Evolutionary conservation across 2,888 invertebrate genomes (phyloP), one percentile per base, ranked within the genome.

Genomic region (Lucinisca nassula): DNA sequence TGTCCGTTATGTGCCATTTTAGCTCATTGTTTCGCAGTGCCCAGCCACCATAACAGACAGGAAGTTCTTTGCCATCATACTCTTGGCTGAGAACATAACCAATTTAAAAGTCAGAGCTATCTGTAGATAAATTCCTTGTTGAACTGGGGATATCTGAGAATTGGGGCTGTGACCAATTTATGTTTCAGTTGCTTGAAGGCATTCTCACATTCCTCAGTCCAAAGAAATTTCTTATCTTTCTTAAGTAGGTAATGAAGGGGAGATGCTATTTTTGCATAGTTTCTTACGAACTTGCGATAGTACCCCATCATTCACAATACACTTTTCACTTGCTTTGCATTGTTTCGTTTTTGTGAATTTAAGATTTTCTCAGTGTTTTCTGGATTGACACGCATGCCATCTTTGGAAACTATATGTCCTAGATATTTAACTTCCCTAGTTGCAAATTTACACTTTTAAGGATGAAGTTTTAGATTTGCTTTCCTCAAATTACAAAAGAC

Each of bases 41-140:
- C 70, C 90, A 27, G 12, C 91, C 91, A 40, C 87, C 90, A 79
- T 82, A 91, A 21, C 55, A 27, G 8, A 91, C 87, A 24, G 81
- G 72, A 49, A 83, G 82, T 27, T 86, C 86, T 45, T 61, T 58
- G 3, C 84, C 82, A 12, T 82, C 35, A 73, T 72, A 10, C 8
- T 45, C 8, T 38, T 90, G 90, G 0, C 73, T 55, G 12, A 91
- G 49, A 0, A 91, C 78, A 58, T 79, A 90, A 0, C 91, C 91
- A n/a, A 91, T 75, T 4, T 83, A 70, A 45, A 37, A 49, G 21
- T 75, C 90, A 24, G 87, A 84, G 21, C 84, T 81, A 77, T 90
- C 91, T 21, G 67, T 67, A 6, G 12, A 80, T 82, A 51, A 90
- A 91, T 37, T 78, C 74, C 38, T 78, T 78, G 45, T 80, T 35